Conservation (phyloP, 2,113 vertebrate species). For the Toxostoma redivivum region DNA sequence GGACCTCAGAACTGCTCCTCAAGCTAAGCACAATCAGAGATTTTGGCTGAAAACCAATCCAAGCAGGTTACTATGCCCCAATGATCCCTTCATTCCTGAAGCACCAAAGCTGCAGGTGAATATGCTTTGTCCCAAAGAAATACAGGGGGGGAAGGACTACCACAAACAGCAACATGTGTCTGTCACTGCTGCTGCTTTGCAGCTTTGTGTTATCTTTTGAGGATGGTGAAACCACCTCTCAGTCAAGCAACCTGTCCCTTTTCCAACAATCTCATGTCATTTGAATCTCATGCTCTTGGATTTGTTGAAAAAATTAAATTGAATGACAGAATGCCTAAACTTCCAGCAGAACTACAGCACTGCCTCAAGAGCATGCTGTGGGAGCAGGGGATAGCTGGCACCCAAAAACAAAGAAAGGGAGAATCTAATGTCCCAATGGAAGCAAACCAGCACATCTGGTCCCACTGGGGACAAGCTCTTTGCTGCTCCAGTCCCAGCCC, state of each 20-base stretch:
- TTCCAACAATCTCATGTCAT: background rate
- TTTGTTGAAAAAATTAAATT: background rate
- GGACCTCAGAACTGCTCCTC: background rate
- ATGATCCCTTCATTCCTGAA: background rate
- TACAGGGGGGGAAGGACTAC: background rate
- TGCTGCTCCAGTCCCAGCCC: background rate
- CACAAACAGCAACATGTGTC: background rate
- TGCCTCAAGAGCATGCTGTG: accelerated
- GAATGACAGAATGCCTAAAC: background rate
- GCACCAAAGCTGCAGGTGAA: background rate
- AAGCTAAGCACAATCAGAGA: background rate
- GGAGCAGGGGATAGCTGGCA: background rate
- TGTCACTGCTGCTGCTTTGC: background rate
- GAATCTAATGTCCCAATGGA: background rate
- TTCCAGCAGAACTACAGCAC: background rate
- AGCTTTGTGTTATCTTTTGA: background rate
- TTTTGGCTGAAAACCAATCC: background rate
- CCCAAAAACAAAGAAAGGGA: background rate
- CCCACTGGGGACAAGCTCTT: background rate
- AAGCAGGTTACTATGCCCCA: background rate
- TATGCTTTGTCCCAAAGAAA: background rate
- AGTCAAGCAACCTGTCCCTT: background rate
- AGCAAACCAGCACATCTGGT: background rate
- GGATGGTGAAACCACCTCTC: background rate
- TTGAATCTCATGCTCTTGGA: background rate